Percentiles rank a stretch among this genome's conserved stretches.
Conservation (phyloP, 2,888 invertebrate genomes). For the Odontomyia ornata region DNA sequence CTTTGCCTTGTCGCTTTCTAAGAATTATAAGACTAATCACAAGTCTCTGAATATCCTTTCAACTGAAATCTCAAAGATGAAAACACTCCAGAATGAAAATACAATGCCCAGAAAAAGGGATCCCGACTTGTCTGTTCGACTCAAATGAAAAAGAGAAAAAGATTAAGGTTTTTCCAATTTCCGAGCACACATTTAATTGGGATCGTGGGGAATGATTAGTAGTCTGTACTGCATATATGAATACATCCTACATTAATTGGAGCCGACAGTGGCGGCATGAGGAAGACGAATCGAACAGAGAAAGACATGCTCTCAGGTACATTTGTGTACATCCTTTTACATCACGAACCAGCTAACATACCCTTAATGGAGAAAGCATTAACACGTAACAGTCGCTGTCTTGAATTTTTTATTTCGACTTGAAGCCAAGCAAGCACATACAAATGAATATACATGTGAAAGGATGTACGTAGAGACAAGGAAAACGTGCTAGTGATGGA, state of each 20-base stretch:
- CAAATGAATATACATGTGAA: too few relatives aligned
- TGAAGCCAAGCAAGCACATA: not conserved
- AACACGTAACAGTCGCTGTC: conserved; percentile 44
- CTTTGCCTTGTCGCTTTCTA: too few relatives aligned
- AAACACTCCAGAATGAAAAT: not conserved
- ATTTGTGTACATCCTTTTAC: conserved; percentile 29
- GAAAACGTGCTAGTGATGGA: conserved; percentile 30
- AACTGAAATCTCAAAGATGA: not conserved
- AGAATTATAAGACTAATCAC: too few relatives aligned
- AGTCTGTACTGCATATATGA: conserved; percentile 45
- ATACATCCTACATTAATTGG: conserved; percentile 9
- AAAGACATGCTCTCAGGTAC: conserved; percentile 9
- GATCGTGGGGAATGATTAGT: conserved; percentile 48
- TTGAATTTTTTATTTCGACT: conserved; percentile 45
- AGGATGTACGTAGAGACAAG: not conserved
- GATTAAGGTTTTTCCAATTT: conserved; percentile 32
- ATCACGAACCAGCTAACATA: conserved; percentile 26
- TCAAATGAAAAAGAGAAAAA: not conserved
- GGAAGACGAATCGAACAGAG: not conserved
- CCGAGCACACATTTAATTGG: conserved; percentile 40
- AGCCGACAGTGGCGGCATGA: not conserved
- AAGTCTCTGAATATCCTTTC: too few relatives aligned
- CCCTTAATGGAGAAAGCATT: conserved; percentile 43
- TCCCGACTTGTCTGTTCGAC: not conserved
- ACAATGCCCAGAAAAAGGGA: not conserved